Evolutionary conservation across 2,113 vertebrate genomes (phyloP).

Genomic region (Heliornis fulica): DNA sequence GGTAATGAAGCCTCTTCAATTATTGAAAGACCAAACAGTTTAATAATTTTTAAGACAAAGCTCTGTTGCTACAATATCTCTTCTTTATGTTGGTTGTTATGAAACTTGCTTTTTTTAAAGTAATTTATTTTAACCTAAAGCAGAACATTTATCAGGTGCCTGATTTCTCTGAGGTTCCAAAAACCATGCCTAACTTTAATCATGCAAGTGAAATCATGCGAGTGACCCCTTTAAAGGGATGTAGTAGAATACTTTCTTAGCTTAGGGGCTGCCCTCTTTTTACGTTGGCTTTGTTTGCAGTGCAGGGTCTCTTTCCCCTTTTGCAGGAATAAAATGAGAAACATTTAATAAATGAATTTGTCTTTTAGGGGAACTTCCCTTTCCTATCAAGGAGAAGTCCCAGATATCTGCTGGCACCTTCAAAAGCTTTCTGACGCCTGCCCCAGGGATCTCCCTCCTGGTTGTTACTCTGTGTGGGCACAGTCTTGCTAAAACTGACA

Average conservation of each 20-base stretch:
- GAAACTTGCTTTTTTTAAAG: not conserved
- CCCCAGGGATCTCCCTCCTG: not conserved
- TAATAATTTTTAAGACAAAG: conserved; percentile 61
- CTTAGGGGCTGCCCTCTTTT: not conserved
- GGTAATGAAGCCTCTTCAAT: conserved; percentile 68
- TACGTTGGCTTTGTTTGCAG: not conserved
- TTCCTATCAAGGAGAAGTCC: not conserved
- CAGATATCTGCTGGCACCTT: not conserved
- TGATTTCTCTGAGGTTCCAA: not conserved
- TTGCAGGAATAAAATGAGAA: not conserved
- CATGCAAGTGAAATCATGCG: not conserved
- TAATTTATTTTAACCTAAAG: conserved; percentile 17
- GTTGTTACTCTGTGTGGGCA: not conserved
- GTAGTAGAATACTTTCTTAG: conserved; percentile 8
- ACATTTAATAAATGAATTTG: not conserved
- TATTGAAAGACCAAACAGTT: conserved; percentile 61
- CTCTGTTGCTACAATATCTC: not conserved
- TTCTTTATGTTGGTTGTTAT: not conserved
- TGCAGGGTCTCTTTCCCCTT: not conserved
- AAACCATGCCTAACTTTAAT: not conserved
- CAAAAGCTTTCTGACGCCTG: not conserved
- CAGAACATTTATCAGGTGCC: not conserved
- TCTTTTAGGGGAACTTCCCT: not conserved
- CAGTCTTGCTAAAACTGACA: not conserved
- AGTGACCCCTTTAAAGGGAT: not conserved